phyloP scores from a whole-genome alignment of 2,888 invertebrate genomes.

The Ypsolopha sequella region DNA sequence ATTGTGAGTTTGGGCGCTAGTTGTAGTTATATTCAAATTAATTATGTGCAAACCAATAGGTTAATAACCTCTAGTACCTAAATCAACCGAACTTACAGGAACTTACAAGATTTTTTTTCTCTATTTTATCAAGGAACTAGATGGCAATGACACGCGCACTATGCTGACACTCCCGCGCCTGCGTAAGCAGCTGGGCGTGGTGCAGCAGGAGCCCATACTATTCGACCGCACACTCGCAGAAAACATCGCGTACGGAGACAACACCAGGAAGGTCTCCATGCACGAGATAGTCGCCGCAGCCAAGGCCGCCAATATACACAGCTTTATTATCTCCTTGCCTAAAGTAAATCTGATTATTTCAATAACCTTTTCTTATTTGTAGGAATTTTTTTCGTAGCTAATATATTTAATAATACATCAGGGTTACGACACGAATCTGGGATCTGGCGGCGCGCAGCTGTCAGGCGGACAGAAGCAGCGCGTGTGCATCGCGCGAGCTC shows the following conservation, averaged over 20 bases:
- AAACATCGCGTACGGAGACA: conserved; percentile 90
- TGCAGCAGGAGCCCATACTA: conserved; percentile 88
- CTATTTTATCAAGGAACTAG: too few species aligned
- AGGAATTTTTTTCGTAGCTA: neutral
- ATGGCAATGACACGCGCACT: conserved; percentile 66
- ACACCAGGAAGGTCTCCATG: conserved; percentile 75
- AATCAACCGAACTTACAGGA: neutral
- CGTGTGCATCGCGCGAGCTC: conserved; percentile 79
- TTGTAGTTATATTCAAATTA: conserved; percentile 53
- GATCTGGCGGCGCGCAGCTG: conserved; percentile 76
- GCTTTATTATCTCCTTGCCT: conserved; percentile 79
- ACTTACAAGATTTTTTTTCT: too few species aligned
- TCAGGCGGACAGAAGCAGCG: conserved; percentile 82
- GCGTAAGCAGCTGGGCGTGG: conserved; percentile 81
- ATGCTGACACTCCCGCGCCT: conserved; percentile 75
- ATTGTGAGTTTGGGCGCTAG: conserved; percentile 59
- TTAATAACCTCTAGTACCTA: neutral
- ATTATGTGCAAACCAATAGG: too few species aligned
- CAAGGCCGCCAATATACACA: conserved; percentile 84
- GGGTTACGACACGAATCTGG: conserved; percentile 80
- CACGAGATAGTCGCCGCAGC: conserved; percentile 82
- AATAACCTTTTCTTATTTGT: neutral
- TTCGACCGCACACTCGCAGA: conserved; percentile 87
- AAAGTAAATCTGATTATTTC: conserved; percentile 39
- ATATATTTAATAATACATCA: conserved; percentile 22